A percentile compares a stretch with the other conserved stretches of the same genome.
These are phyloP conservation scores for Erpobdella octoculata DNA, from an alignment of 2,888 invertebrate genomes.

Conservation along the genomic window DNA sequence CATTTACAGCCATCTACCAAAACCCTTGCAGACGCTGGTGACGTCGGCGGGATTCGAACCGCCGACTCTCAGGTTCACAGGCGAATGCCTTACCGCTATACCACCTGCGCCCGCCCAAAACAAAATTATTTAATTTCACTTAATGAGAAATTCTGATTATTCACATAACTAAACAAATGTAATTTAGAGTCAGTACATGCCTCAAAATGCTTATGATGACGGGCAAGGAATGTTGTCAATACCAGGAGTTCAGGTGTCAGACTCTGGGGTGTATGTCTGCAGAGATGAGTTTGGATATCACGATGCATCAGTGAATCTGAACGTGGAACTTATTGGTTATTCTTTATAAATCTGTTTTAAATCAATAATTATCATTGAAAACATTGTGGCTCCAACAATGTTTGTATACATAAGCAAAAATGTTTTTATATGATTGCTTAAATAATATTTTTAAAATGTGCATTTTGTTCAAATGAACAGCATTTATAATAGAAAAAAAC, in stretches of 20 bases:
- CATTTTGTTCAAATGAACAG: no score
- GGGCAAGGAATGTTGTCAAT: conserved; percentile 76
- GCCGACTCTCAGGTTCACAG: no score
- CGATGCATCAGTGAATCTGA: conserved; percentile 41
- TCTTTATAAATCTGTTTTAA: no score
- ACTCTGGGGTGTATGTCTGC: conserved; percentile 76
- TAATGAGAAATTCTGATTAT: neutral
- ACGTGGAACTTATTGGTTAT: conserved; percentile 36
- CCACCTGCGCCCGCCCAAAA: no score
- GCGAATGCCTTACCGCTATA: no score
- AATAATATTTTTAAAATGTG: neutral
- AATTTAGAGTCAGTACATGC: conserved; percentile 57
- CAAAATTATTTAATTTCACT: neutral
- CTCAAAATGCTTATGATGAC: conserved; percentile 66
- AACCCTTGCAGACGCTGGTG: no score
- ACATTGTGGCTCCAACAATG: neutral
- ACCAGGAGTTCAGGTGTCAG: conserved; percentile 48
- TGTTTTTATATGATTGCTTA: neutral
- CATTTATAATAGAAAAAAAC: no score
- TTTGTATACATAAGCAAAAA: neutral
- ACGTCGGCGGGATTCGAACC: no score
- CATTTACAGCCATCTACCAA: no score
- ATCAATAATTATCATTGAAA: no score
- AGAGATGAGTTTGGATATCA: conserved; percentile 60
- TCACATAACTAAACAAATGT: neutral